Evolutionary conservation across 2,113 vertebrate genomes (phyloP).

Genomic region (Amphiprion ocellaris): DNA sequence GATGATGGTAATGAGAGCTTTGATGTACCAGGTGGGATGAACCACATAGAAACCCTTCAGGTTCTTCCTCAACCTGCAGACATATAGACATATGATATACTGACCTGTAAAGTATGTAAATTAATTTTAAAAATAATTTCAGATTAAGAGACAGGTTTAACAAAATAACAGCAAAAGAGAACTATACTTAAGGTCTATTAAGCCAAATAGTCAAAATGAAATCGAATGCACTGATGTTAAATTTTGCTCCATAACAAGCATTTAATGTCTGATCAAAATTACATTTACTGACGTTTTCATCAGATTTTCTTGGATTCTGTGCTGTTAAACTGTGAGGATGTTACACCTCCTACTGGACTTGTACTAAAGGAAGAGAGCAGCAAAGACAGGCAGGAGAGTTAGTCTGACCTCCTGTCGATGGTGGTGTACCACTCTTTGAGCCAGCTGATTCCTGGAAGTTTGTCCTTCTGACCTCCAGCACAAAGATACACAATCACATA

Average conservation of each 20-base stretch:
- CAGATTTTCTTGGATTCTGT: too few relatives aligned
- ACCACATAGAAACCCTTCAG: conserved; percentile 86
- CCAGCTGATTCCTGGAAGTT: conserved; percentile 86
- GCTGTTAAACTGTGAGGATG: neutral
- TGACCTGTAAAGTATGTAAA: neutral
- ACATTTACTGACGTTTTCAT: too few relatives aligned
- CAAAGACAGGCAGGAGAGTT: neutral
- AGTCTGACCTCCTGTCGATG: conserved; percentile 72
- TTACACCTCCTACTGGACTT: conserved; percentile 3
- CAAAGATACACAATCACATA: conserved; percentile 88
- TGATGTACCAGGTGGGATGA: conserved; percentile 89
- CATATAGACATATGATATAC: neutral
- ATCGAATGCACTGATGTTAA: too few relatives aligned
- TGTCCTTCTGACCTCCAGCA: conserved; percentile 82
- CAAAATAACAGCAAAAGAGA: too few relatives aligned
- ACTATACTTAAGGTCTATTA: too few relatives aligned
- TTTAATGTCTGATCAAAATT: too few relatives aligned
- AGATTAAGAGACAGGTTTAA: too few relatives aligned
- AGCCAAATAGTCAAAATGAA: too few relatives aligned
- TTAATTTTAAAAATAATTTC: neutral
- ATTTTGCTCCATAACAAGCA: too few relatives aligned
- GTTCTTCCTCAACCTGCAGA: conserved; percentile 87
- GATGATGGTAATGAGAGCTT: conserved; percentile 85
- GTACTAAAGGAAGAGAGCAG: neutral
- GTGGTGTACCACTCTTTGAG: conserved; percentile 86